Conservation (phyloP, 2,888 invertebrate species). For the Pammene fasciana region DNA sequence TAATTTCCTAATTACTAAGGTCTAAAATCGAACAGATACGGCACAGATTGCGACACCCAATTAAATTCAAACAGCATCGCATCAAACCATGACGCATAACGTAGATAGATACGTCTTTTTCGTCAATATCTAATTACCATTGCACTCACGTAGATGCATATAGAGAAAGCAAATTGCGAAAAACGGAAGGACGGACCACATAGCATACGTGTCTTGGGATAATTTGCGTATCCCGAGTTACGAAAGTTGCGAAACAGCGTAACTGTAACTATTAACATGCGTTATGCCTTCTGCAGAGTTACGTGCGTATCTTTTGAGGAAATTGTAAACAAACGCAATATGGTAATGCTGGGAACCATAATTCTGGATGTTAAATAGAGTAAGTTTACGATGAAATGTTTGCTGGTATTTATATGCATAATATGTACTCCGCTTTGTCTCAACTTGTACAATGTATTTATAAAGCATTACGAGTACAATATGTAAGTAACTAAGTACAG, state of each 20-base stretch:
- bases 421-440: no score
- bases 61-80: conserved; percentile 39
- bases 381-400: conserved; percentile 4
- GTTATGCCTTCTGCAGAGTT: conserved; percentile 13
- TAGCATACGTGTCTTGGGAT: conserved; percentile 67
- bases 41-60: conserved; percentile 39
- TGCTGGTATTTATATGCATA: not conserved
- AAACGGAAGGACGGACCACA: conserved; percentile 66
- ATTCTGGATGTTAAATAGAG: conserved; percentile 18
- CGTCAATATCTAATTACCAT: conserved; percentile 47
- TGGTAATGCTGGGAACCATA: conserved; percentile 25
- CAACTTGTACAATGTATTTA: no score
- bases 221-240: conserved; percentile 61
- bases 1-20: not conserved
- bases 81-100: not conserved
- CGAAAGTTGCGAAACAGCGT: conserved; percentile 54
- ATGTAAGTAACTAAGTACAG: no score
- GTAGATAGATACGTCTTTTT: not conserved
- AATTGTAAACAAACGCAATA: conserved; percentile 31
- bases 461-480: no score
- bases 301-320: conserved; percentile 29
- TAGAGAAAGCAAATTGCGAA: conserved; percentile 69
- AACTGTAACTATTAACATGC: conserved; percentile 21
- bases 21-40: not conserved
- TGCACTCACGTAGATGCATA: conserved; percentile 75